phyloP scores from a whole-genome alignment of 35 echinoderm and acorn worm species.

The Diadema setosum region DNA sequence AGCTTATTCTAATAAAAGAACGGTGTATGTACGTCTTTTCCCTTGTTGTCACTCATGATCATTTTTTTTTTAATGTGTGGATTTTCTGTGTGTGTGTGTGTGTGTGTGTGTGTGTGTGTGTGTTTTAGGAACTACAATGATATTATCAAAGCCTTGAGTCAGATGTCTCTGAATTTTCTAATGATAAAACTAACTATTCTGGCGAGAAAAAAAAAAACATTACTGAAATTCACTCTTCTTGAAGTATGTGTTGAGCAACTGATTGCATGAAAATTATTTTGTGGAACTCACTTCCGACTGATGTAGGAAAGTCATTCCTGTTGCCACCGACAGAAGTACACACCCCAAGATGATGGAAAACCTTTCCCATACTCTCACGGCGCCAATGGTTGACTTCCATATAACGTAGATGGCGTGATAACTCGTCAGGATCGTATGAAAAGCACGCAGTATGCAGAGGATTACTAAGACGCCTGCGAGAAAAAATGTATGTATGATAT shows the following conservation, averaged over 20 bases:
- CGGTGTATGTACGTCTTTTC: too few species aligned
- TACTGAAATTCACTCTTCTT: not conserved
- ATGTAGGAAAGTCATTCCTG: not conserved
- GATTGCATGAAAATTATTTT: not conserved
- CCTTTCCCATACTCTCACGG: not conserved
- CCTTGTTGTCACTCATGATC: too few species aligned
- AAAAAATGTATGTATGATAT: too few species aligned
- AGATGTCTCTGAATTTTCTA: not conserved
- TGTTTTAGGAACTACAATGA: too few species aligned
- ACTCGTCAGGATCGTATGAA: not conserved
- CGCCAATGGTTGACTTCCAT: slow-evolving; percentile 4
- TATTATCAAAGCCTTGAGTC: not conserved
- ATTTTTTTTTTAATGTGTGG: too few species aligned
- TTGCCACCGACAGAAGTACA: not conserved
- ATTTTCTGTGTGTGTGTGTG: too few species aligned
- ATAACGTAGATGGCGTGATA: not conserved
- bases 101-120: too few species aligned
- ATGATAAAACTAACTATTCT: not conserved
- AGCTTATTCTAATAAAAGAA: too few species aligned
- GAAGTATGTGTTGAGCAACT: not conserved
- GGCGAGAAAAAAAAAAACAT: not conserved
- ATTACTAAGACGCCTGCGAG: not conserved
- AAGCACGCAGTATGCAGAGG: not conserved
- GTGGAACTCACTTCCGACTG: not conserved
- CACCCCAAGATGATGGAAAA: not conserved